Evolutionary conservation across 2,797 vertebrate genomes (phyloP), one percentile per base, ranked within the genome.

Genomic region (Alauda arvensis): DNA sequence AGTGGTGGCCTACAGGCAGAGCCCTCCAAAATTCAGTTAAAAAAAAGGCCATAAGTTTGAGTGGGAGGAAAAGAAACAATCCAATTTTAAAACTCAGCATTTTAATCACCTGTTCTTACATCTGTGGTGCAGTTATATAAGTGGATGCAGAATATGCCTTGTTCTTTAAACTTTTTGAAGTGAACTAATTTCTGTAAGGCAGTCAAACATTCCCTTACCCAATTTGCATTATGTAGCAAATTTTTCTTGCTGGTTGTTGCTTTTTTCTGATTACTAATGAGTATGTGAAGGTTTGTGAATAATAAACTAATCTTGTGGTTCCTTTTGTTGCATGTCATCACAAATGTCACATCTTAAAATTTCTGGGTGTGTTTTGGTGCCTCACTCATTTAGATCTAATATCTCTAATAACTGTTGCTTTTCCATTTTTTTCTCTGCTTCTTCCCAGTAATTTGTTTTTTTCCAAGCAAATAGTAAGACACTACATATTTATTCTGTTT

Each of bases 71-170:
- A 37, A 75, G 39, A 87, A 76, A 68, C 12, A 80, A n/a, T 75
- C 56, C 77, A n/a, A 1, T 87, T 89, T 56, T 89, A 67, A 81
- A 78, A 42, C 21, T 77, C 55, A 34, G 39, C 63, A 61, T 72
- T 68, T 85, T 42, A 85, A 31, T 91, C 63, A 89, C 67, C 68
- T 89, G 29, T 76, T 80, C 34, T 74, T 85, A 65, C 80, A 81
- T 87, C 69, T 85, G 79, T 69, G 72, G 13, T 67, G 29, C 29
- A 39, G 65, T 75, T 85, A 46, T 28, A 70, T 29, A 86, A 56
- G 40, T 19, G 33, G 40, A 34, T 81, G 31, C 56, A 63, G 56
- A 78, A 39, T 56, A 48, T 83, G 17, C 57, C 48, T 61, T 59
- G 18, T 61, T 77, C 57, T 43, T 89, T 65, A 63, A 71, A 60